These are phyloP conservation scores for Armadillidium nasatum DNA, from an alignment of 1,140 invertebrate genomes.

Conservation along the genomic window DNA sequence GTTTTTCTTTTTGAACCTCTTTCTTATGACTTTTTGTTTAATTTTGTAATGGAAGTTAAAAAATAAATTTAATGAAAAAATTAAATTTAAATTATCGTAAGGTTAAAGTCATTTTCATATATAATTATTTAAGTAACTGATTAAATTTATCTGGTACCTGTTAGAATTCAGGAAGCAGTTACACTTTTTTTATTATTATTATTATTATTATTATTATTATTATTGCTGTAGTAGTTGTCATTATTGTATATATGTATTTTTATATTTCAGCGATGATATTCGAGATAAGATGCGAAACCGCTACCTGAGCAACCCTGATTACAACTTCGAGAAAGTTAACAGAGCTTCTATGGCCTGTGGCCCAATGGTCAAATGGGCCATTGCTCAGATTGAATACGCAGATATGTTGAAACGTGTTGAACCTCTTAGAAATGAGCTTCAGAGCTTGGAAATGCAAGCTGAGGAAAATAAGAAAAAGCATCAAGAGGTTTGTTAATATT, in stretches of 20 bases:
- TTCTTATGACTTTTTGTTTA: constrained; percentile 25
- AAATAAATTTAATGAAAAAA: no score
- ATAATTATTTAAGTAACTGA: no score
- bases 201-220: no score
- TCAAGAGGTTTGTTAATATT: constrained; percentile 70
- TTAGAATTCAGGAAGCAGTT: no score
- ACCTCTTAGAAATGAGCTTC: constrained; percentile 88
- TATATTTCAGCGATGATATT: constrained; percentile 76
- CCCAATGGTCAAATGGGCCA: constrained; percentile 99
- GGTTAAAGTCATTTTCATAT: no score
- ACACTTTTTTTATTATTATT: no score
- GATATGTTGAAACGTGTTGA: constrained; percentile 99
- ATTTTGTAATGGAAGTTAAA: no score
- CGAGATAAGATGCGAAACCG: constrained; percentile 91
- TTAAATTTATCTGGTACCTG: no score
- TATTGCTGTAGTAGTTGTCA: no score
- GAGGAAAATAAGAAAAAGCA: constrained; percentile 87
- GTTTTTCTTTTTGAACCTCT: constrained; percentile 51
- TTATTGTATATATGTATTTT: constrained; percentile 22
- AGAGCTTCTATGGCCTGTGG: constrained; percentile 97
- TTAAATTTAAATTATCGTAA: no score
- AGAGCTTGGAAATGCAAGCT: constrained; percentile 83
- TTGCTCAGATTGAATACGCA: constrained; percentile 96
- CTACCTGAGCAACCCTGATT: constrained; percentile 95
- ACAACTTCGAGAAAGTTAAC: constrained; percentile 99